These are phyloP conservation scores for Zaprionus vittiger DNA, from an alignment of 1,140 invertebrate genomes.

Conservation along the genomic window DNA sequence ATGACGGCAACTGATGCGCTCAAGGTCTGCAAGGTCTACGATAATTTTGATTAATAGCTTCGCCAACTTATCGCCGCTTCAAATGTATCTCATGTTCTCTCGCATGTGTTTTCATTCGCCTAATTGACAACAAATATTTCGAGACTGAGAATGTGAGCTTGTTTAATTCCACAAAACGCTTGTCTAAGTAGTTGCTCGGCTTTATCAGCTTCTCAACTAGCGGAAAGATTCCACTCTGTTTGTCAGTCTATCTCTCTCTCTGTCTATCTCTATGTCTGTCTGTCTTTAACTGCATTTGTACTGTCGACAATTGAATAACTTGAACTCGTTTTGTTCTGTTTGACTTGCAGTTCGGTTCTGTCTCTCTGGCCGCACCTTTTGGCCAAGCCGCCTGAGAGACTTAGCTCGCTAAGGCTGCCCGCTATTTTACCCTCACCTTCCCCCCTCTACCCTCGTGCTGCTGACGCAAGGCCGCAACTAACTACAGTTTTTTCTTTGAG, in stretches of 20 bases:
- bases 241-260: conserved; percentile 1
- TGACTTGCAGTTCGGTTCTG: conserved; percentile 22
- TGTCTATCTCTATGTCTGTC: background rate
- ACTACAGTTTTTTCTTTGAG: conserved; percentile 37
- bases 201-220: conserved; percentile 7
- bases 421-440: too few species aligned
- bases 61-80: background rate
- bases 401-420: conserved; percentile 24
- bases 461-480: conserved; percentile 20
- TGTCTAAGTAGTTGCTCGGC: conserved; percentile 30
- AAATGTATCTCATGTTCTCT: background rate
- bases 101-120: background rate
- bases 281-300: conserved; percentile 8
- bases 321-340: conserved; percentile 29
- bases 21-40: background rate
- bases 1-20: background rate
- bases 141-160: background rate
- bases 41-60: conserved; percentile 7
- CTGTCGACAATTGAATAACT: conserved; percentile 40
- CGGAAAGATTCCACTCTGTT: conserved; percentile 10
- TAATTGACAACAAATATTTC: conserved; percentile 8
- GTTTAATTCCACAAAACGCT: conserved; percentile 5
- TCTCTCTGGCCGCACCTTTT: conserved; percentile 24
- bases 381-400: conserved; percentile 21
- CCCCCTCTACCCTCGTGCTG: background rate